Base-by-base conservation (phyloP, 1,140 invertebrate species). In the Drosophila punjabiensis region DNA sequence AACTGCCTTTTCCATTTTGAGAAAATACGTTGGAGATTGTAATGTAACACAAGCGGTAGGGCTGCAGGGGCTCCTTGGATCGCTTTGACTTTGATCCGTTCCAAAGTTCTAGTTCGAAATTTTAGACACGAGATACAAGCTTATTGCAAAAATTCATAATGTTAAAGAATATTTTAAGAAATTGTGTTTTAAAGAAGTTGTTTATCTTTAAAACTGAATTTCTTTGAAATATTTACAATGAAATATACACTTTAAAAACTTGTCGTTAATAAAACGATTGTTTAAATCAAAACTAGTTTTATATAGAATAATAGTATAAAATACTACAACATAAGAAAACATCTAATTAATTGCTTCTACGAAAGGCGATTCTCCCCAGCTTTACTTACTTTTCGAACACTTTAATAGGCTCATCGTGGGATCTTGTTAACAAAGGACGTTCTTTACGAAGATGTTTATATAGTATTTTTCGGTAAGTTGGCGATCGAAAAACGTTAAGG, bases 321-420 rank as follows among this genome's bases (percentile, higher is more conserved):
- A 16, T 11, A 28, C 14, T 66, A 10, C 1, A 24, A 66, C 2
- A 52, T 10, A 11, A 24, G 1, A 24, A 4, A 0, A 56, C 28
- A 7, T 13, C n/a, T 13, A 11, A 18, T 11, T n/a, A 18, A 18
- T 18, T 18, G 1, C 52, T 56, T 16, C 18, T 16, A 16, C 4
- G 3, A 16, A 37, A 24, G 0, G 0, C 1, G 14, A 13, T 24
- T 52, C n/a, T 35, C 9, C 0, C 11, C 5, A 13, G 10, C 7
- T 52, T 68, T 82, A 91, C 89, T 91, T 91, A 91, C 89, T 88
- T 66, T 56, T 91, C 33, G 35, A 71, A 78, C 48, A 66, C 61
- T 63, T 81, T 77, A 79, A 76, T 37, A 37, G 30, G 45, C 62
- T 77, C 73, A 62, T 84, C 47, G 62, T 68, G 58, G 50, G 64